Percentiles rank a stretch among this genome's conserved stretches.
phyloP scores from a whole-genome alignment of 2,797 vertebrate genomes.

The Enteromius mattozi region DNA sequence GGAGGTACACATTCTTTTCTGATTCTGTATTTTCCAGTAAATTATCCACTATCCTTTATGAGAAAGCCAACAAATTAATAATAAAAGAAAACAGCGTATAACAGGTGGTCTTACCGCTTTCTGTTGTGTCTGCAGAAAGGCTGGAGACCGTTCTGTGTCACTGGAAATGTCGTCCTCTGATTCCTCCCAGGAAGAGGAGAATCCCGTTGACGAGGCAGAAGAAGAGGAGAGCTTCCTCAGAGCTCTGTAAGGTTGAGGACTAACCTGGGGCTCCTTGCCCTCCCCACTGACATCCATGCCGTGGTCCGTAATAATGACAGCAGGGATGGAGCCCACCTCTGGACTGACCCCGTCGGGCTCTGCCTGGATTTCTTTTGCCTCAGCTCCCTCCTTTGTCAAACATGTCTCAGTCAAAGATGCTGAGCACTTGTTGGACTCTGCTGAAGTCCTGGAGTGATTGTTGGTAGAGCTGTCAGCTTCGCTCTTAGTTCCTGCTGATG shows the following conservation, averaged over 20 bases:
- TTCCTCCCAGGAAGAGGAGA: constrained; percentile 97
- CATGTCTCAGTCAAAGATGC: constrained; percentile 40
- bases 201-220: constrained; percentile 95
- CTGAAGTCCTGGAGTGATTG: constrained; percentile 49
- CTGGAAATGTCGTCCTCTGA: constrained; percentile 97
- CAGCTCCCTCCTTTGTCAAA: constrained; percentile 27
- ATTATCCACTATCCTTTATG: not conserved
- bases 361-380: constrained; percentile 43
- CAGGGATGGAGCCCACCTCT: constrained; percentile 77
- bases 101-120: constrained; percentile 88
- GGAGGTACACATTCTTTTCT: not conserved
- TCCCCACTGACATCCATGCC: constrained; percentile 79
- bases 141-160: constrained; percentile 87
- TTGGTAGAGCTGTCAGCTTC: constrained; percentile 22
- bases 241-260: constrained; percentile 72
- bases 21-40: not conserved
- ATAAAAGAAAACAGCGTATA: not conserved
- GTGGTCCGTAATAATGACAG: constrained; percentile 92
- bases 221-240: constrained; percentile 94
- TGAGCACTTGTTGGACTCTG: constrained; percentile 36
- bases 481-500: constrained; percentile 54
- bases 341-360: constrained; percentile 24
- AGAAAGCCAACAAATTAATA: not conserved
- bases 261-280: constrained; percentile 66
- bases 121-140: constrained; percentile 88